A percentile compares a stretch with the other conserved stretches of the same genome.
Evolutionary conservation across 2,888 invertebrate species (phyloP).

Genomic region (Xestia rhomboidea): DNA sequence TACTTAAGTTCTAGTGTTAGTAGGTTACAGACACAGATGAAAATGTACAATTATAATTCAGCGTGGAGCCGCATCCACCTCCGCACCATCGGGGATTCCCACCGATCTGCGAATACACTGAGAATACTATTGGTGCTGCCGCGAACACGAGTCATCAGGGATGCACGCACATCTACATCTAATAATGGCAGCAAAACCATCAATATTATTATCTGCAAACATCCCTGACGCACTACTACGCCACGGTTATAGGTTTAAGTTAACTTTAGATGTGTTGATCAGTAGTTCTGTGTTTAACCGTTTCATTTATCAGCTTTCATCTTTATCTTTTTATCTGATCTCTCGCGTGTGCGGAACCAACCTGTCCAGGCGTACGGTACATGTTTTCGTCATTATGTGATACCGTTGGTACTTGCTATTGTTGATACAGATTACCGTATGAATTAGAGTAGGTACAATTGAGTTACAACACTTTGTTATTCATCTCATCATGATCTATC

Average conservation of each 20-base stretch:
- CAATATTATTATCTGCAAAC: too few relatives aligned
- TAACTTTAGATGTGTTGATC: slow-evolving; percentile 20
- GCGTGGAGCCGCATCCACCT: too few relatives aligned
- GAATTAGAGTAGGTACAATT: slow-evolving; percentile 45
- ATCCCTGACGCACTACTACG: too few relatives aligned
- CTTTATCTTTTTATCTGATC: slow-evolving; percentile 49
- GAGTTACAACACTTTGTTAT: slow-evolving; percentile 41
- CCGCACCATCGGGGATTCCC: too few relatives aligned
- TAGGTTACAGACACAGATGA: too few relatives aligned
- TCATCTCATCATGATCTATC: slow-evolving; percentile 25
- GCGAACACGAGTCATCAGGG: too few relatives aligned
- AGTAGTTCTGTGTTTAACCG: slow-evolving; percentile 22
- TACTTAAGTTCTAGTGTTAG: too few relatives aligned
- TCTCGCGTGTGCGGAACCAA: slow-evolving; percentile 53
- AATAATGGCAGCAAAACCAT: too few relatives aligned
- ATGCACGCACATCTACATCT: too few relatives aligned
- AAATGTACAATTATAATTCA: too few relatives aligned
- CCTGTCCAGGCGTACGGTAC: slow-evolving; percentile 57
- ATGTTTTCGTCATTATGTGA: slow-evolving; percentile 55
- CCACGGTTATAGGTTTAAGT: slow-evolving; percentile 21
- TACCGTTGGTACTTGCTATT: slow-evolving; percentile 61
- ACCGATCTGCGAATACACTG: too few relatives aligned
- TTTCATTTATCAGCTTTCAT: slow-evolving; percentile 35
- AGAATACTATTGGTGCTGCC: too few relatives aligned
- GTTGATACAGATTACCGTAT: slow-evolving; percentile 53